These are phyloP conservation scores for Phylloscopus trochilus DNA, from an alignment of 2,113 vertebrate species.

Conservation along the genomic window DNA sequence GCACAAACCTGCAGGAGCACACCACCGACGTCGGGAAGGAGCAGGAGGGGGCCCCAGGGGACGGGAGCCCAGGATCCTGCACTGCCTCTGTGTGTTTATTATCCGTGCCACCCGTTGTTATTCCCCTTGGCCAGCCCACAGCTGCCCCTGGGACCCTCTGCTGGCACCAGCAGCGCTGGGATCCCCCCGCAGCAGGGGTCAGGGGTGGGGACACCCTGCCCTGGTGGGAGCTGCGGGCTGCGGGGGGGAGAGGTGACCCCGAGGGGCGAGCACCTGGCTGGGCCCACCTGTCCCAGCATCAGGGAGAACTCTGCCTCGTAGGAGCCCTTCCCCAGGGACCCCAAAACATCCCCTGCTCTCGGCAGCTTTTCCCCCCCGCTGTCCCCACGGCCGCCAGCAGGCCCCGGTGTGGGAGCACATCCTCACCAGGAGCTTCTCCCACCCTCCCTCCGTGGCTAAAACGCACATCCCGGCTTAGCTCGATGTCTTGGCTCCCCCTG, in stretches of 20 bases:
- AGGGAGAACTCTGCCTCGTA: not conserved
- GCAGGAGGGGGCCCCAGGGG: not conserved
- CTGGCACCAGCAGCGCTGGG: not conserved
- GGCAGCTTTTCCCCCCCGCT: not conserved
- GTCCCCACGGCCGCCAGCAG: not conserved
- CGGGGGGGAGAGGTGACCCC: rapidly evolving
- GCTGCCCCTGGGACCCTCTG: not conserved
- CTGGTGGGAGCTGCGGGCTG: rapidly evolving
- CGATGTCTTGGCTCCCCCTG: constrained; percentile 60
- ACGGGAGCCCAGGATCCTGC: not conserved
- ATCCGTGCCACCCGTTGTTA: rapidly evolving
- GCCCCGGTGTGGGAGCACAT: not conserved
- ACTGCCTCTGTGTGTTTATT: rapidly evolving
- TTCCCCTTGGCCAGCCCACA: not conserved
- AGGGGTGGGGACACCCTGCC: rapidly evolving
- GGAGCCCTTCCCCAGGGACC: not conserved
- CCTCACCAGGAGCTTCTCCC: not conserved
- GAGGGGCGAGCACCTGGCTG: rapidly evolving
- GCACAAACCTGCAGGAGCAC: not conserved
- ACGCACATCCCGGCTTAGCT: not conserved
- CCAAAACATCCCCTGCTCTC: rapidly evolving
- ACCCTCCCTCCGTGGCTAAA: not conserved
- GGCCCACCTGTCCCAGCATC: not conserved
- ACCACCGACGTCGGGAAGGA: rapidly evolving
- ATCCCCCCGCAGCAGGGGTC: rapidly evolving